Percentiles rank a stretch among this genome's conserved stretches.
Conservation (phyloP, 1,140 invertebrate species). For the Formica exsecta region DNA sequence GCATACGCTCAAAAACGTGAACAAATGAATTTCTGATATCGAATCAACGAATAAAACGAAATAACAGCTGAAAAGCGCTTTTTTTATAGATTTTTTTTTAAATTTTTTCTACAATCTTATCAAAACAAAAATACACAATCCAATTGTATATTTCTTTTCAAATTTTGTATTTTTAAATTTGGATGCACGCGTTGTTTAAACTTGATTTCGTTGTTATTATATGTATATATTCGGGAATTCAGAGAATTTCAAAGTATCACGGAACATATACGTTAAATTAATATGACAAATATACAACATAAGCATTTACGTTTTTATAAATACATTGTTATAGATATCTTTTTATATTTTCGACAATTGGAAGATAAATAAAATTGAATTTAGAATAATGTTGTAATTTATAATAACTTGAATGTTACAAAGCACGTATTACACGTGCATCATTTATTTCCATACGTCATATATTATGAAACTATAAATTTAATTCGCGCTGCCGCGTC, state of each 20-base stretch:
- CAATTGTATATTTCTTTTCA: background rate
- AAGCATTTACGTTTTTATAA: background rate
- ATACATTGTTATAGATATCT: background rate
- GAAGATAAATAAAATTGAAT: slow-evolving; percentile 1
- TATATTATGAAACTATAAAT: background rate
- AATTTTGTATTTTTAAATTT: background rate
- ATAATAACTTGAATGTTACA: background rate
- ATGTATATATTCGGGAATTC: background rate
- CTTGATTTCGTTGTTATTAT: background rate
- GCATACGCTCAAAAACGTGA: slow-evolving; percentile 26
- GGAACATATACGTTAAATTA: background rate
- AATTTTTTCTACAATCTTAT: too few species aligned
- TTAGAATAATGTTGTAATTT: slow-evolving; percentile 8
- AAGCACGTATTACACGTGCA: too few species aligned
- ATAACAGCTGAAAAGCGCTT: background rate
- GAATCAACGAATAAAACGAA: background rate
- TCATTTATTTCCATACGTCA: too few species aligned
- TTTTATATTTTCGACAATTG: background rate
- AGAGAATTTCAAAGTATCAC: background rate
- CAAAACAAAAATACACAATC: too few species aligned
- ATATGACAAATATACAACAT: background rate
- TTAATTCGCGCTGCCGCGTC: background rate
- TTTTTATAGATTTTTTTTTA: background rate
- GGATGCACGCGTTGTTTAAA: background rate
- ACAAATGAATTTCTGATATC: slow-evolving; percentile 31